Percentiles rank a stretch among this genome's conserved stretches.
phyloP scores from a whole-genome alignment of 2,888 invertebrate genomes.

The Oscheius onirici region DNA sequence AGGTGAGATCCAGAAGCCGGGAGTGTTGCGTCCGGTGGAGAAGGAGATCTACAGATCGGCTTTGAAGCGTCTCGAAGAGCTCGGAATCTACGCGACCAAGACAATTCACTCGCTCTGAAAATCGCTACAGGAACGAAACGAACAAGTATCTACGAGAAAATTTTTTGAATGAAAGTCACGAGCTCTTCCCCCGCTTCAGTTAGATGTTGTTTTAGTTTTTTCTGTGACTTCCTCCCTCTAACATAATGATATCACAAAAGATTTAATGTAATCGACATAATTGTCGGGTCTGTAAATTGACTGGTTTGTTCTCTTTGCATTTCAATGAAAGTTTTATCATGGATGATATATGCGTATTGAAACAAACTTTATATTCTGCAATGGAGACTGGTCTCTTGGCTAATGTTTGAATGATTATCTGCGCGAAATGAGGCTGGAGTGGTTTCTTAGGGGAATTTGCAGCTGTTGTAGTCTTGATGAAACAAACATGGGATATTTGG shows the following conservation, averaged over 20 bases:
- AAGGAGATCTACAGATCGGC: constrained; percentile 90
- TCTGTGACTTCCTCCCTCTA: background rate
- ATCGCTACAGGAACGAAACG: background rate
- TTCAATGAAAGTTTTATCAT: background rate
- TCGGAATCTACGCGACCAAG: constrained; percentile 66
- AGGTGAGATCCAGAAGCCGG: constrained; percentile 96
- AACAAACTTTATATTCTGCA: no score
- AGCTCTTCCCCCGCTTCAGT: background rate
- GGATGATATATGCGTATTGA: no score
- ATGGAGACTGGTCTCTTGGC: no score
- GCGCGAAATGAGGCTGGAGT: no score
- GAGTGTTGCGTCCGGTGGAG: constrained; percentile 89
- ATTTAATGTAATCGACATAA: constrained; percentile 6
- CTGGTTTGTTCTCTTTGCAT: constrained; percentile 2
- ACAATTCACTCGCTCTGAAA: constrained; percentile 46
- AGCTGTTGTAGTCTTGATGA: no score
- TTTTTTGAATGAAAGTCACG: constrained; percentile 12
- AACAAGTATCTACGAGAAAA: background rate
- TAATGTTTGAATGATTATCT: no score
- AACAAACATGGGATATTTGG: no score
- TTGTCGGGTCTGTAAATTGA: constrained; percentile 14
- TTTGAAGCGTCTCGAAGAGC: constrained; percentile 81
- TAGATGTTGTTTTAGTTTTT: background rate
- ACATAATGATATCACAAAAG: background rate
- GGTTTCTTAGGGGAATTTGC: no score